Percentiles rank a stretch among this genome's conserved stretches.
These are phyloP conservation scores for Phrynocephalus vlangalii DNA, from an alignment of 2,797 vertebrate species.

Conservation along the genomic window DNA sequence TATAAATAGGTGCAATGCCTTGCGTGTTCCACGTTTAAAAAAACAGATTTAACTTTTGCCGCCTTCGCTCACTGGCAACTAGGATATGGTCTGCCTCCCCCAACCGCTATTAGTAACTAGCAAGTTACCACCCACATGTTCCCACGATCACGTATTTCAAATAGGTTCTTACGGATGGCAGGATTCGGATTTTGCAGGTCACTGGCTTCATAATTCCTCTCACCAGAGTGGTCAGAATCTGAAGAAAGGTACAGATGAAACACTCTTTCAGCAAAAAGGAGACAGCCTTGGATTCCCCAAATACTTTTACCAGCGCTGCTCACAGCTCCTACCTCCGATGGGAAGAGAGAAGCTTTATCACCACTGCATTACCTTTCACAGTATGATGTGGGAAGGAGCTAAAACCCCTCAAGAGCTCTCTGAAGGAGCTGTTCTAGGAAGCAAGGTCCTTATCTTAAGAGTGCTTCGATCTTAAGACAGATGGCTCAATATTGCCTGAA, in stretches of 20 bases:
- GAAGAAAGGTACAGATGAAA: slow-evolving; percentile 19
- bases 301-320: no score
- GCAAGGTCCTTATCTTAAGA: background rate
- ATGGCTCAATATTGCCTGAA: no score
- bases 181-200: slow-evolving; percentile 96
- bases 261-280: background rate
- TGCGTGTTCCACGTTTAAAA: no score
- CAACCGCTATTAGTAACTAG: background rate
- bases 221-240: slow-evolving; percentile 92
- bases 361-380: background rate
- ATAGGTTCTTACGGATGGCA: slow-evolving; percentile 86
- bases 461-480: background rate
- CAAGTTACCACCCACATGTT: no score
- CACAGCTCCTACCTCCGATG: no score
- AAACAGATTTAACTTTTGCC: no score
- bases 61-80: no score
- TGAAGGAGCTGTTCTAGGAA: background rate
- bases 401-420: background rate
- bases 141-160: background rate
- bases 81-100: no score
- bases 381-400: background rate
- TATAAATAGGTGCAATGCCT: no score
- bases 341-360: background rate
- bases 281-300: background rate
- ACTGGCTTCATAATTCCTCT: slow-evolving; percentile 87